Evolutionary conservation across 2,888 invertebrate species (phyloP).

Genomic region (Nephrocerus scutellatus): DNA sequence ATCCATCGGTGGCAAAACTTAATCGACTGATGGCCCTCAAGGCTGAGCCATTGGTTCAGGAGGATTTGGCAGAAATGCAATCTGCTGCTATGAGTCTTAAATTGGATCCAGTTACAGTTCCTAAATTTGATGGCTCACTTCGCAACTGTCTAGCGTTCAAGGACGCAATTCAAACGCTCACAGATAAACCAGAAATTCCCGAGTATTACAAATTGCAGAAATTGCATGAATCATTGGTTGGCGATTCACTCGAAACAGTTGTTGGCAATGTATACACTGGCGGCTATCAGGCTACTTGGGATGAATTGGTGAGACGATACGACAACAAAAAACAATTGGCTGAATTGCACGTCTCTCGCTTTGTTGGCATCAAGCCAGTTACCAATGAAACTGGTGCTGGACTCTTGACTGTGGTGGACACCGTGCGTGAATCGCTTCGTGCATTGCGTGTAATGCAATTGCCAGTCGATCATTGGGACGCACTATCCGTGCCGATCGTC

Average conservation of each 20-base stretch:
- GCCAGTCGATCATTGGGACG: too few relatives aligned
- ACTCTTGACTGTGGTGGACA: too few relatives aligned
- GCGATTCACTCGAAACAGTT: slow-evolving; percentile 1
- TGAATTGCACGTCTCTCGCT: slow-evolving; percentile 4
- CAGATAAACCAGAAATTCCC: slow-evolving; percentile 1
- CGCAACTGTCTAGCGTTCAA: slow-evolving; percentile 4
- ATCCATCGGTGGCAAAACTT: too few relatives aligned
- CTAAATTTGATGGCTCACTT: slow-evolving; percentile 6
- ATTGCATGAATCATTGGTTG: slow-evolving; percentile 4
- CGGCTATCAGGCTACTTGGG: slow-evolving; percentile 5
- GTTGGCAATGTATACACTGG: slow-evolving; percentile 3
- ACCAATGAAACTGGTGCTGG: too few relatives aligned
- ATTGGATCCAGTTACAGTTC: slow-evolving; percentile 2
- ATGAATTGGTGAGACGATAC: background rate
- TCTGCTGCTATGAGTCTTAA: background rate
- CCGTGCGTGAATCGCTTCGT: too few relatives aligned
- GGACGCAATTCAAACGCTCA: slow-evolving; percentile 1
- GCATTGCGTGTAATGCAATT: too few relatives aligned
- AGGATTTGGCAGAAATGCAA: slow-evolving; percentile 3
- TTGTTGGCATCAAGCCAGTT: too few relatives aligned
- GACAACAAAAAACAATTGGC: slow-evolving; percentile 3
- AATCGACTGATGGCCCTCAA: too few relatives aligned
- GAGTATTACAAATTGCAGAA: slow-evolving; percentile 4
- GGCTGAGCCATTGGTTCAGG: too few relatives aligned
- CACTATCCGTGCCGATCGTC: too few relatives aligned